Base-by-base conservation (phyloP, 2,888 invertebrate species). In the Lycocerus yunnanus region DNA sequence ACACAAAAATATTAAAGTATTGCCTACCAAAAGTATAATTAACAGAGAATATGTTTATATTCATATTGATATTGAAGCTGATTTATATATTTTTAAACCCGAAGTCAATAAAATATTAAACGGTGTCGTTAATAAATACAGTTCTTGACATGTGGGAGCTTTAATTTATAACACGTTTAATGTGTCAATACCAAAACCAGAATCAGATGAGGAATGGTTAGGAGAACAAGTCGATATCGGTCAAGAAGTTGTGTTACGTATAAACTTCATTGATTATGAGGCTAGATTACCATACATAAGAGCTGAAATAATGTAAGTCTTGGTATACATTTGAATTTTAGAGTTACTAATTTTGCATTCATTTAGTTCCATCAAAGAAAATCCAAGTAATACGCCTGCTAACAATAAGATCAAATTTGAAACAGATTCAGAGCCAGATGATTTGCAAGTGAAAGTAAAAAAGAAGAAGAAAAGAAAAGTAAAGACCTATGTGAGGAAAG, bases 151-250 rank as follows among this genome's bases (percentile, higher is more conserved):
- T 86, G 86, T 94, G 73, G 92, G 92, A 3, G 89, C 93, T 78
- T 87, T 94, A 69, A 91, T 93, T 0, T 93, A 94, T 83, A 89
- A 91, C 81, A 89, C 90, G 18, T 94, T 94, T 82, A 93, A 93
- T 86, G 92, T 93, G 11, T 92, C 93, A 4, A 89, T 94, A 65
- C 91, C 91, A 59, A 89, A 90, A 81, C 90, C 90, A 27, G 80
- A 83, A 21, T 83, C 82, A 16, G 81, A 84, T 69, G 83, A 83
- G 11, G 81, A 88, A 78, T 93, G 93, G 93, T 83, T 89, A 72
- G 92, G 92, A 1, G 81, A 88, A 59, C 85, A 86, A 73, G 86
- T 92, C 18, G 82, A 88, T 68, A 88, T 92, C 80, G 92, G 91
- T 0, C 90, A 92, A 82, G 89, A 91, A 83, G 89, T 93, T 9